Evolutionary conservation across 2,113 vertebrate species (phyloP), one percentile per base, ranked within the genome.

Genomic region (Alethe diademata): DNA sequence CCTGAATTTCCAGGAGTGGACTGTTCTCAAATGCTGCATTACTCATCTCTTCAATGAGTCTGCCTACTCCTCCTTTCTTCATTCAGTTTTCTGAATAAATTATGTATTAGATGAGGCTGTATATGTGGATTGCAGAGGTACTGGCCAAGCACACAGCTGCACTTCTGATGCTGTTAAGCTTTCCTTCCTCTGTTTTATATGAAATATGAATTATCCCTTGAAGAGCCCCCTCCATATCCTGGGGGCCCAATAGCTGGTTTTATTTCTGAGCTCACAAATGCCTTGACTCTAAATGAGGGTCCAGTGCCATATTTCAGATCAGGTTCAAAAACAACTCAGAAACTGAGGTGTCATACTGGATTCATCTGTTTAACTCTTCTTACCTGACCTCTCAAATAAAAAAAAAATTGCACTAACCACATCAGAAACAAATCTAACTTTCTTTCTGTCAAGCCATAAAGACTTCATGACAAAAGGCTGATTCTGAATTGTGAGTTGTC

Each of bases 371-470:
- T 92, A 90, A 83, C 75, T 97, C 50, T 87, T 96, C 85, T 96
- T 95, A 93, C 92, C 93, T 95, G 96, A 96, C 88, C 91, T 97
- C 95, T 95, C 94, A 51, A 98, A 97, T 98, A 98, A 98, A 95
- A 82, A 73, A 96, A 83, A 97, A 96, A 83, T 96, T 98, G 97
- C 75, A 88, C 97, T 98, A 95, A 93, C 75, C 66, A 80, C 95
- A 65, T 97, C 78, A 84, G 78, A 93, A 92, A 86, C 56, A 94
- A 85, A 92, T 82, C 66, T 92, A 74, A 81, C 65, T 92, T 92
- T 86, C 38, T 96, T 92, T 95, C 93, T 89, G 85, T 96, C 84
- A 91, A 94, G 95, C 95, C 92, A 96, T 96, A 79, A 92, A 51
- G 92, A 93, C 53, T 84, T 86, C 38, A 26, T 43, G 69, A 19